Conservation (phyloP, 2,113 vertebrate genomes). For the Thalassarche chlororhynchos region DNA sequence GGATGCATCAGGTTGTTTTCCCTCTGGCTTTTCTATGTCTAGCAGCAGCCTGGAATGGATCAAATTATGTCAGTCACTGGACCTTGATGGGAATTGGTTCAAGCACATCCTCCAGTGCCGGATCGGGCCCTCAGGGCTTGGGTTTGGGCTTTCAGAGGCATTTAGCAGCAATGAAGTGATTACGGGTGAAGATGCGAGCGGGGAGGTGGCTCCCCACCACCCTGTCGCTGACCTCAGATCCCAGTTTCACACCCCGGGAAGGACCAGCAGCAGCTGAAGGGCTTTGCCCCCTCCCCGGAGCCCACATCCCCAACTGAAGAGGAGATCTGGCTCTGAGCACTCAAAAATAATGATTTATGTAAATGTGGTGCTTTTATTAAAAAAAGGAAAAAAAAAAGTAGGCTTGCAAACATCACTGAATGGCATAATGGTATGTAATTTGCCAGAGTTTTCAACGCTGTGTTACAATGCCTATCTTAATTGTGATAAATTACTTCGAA, state of each 20-base stretch:
- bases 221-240: background rate
- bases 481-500: background rate
- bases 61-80: background rate
- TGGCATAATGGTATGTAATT: background rate
- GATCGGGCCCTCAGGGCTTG: background rate
- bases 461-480: background rate
- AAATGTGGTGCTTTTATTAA: background rate
- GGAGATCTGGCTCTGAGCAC: background rate
- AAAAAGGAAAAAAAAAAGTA: background rate
- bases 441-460: background rate
- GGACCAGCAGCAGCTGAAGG: background rate
- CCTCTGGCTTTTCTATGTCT: background rate
- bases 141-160: background rate
- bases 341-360: background rate
- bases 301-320: background rate
- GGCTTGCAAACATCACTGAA: background rate
- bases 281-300: background rate
- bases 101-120: background rate
- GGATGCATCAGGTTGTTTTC: background rate
- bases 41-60: background rate
- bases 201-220: background rate
- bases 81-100: background rate
- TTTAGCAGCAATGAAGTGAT: background rate
- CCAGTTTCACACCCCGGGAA: background rate
- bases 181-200: fast-evolving